A percentile compares a stretch with the other conserved stretches of the same genome.
These are phyloP conservation scores for Philypnodon macrostomus DNA, from an alignment of 2,797 vertebrate species.

Conservation along the genomic window DNA sequence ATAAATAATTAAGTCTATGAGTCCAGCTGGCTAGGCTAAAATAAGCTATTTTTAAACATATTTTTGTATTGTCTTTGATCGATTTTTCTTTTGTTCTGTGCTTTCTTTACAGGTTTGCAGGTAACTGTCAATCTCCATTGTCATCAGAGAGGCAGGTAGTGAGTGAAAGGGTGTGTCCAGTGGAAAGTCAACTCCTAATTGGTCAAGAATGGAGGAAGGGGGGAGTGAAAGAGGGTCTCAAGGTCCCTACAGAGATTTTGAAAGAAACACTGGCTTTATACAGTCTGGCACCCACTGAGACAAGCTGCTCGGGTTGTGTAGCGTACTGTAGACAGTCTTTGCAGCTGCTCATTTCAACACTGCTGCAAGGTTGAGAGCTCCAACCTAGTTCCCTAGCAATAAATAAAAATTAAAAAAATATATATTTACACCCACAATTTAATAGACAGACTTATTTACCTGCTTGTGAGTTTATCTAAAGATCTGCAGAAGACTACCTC, in stretches of 20 bases:
- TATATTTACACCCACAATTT: no score
- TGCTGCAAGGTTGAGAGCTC: not conserved
- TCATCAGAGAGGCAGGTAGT: slow-evolving; percentile 87
- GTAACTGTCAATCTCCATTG: slow-evolving; percentile 89
- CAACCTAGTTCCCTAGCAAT: no score
- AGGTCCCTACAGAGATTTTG: slow-evolving; percentile 37
- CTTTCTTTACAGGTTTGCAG: slow-evolving; percentile 80
- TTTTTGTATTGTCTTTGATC: not conserved
- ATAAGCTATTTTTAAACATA: no score
- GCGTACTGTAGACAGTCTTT: slow-evolving; percentile 18
- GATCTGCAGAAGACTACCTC: no score
- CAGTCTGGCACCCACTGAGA: not conserved
- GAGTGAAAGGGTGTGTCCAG: slow-evolving; percentile 82
- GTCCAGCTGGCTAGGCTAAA: not conserved
- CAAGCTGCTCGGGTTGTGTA: slow-evolving; percentile 2
- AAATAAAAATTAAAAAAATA: no score
- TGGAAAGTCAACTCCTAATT: slow-evolving; percentile 88
- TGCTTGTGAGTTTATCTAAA: no score
- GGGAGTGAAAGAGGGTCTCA: slow-evolving; percentile 64
- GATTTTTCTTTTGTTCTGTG: not conserved
- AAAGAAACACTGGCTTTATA: not conserved
- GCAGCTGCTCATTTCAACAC: slow-evolving; percentile 16
- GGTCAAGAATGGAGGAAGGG: slow-evolving; percentile 89
- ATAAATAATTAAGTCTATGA: not conserved
- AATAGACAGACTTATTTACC: no score